phyloP scores from a whole-genome alignment of 2,797 vertebrate genomes.

The Gobio occitaniae region DNA sequence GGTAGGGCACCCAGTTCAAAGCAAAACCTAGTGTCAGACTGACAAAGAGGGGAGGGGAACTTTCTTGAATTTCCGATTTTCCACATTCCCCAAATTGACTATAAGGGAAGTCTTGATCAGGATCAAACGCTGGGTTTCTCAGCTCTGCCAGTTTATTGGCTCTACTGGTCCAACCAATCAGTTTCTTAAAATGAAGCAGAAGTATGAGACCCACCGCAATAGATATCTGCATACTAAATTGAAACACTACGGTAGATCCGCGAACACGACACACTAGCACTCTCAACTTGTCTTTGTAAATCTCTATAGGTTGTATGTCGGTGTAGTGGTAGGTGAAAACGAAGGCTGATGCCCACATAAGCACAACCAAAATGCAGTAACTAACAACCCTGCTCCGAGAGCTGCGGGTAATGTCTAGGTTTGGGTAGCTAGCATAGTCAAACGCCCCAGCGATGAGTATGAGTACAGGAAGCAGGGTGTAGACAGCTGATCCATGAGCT shows the following conservation, averaged over 20 bases:
- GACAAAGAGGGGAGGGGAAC: constrained; percentile 64
- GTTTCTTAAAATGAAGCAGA: constrained; percentile 62
- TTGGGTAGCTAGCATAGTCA: constrained; percentile 63
- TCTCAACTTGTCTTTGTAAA: not conserved
- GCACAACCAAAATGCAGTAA: constrained; percentile 52
- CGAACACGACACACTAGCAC: constrained; percentile 66
- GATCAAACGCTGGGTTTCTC: not conserved
- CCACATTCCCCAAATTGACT: not conserved
- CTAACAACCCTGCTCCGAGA: constrained; percentile 41
- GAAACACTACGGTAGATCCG: constrained; percentile 53
- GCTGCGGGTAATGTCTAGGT: not conserved
- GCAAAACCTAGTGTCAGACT: constrained; percentile 70
- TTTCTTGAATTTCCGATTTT: not conserved
- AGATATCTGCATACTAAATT: constrained; percentile 55
- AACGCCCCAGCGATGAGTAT: constrained; percentile 65
- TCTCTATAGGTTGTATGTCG: constrained; percentile 4
- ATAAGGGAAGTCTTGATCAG: not conserved
- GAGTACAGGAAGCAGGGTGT: constrained; percentile 70
- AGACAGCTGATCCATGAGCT: constrained; percentile 65
- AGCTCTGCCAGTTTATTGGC: constrained; percentile 55
- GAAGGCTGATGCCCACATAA: constrained; percentile 68
- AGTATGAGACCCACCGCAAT: constrained; percentile 34
- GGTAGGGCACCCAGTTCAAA: constrained; percentile 73
- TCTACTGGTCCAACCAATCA: constrained; percentile 63
- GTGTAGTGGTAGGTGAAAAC: constrained; percentile 51